phyloP scores from a whole-genome alignment of 2,888 invertebrate genomes.

The Iselma pallidipennis region DNA sequence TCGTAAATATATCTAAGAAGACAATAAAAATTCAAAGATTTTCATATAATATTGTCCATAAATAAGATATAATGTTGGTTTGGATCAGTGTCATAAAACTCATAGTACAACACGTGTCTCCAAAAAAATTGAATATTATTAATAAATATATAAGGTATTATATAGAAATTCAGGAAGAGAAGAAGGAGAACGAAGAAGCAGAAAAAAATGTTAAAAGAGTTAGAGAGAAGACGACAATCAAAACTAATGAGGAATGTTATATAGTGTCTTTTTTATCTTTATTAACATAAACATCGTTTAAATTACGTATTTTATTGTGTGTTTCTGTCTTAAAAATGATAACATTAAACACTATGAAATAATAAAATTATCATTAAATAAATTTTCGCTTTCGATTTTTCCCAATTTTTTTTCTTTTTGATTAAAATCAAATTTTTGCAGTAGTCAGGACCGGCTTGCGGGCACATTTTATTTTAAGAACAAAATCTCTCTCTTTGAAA shows the following conservation, averaged over 20 bases:
- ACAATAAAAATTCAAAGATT: slow-evolving; percentile 14
- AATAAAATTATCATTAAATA: not conserved
- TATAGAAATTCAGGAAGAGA: not conserved
- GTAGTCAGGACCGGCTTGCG: too few relatives aligned
- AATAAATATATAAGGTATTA: not conserved
- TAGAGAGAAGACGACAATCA: not conserved
- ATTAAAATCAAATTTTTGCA: too few relatives aligned
- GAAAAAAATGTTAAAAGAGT: not conserved
- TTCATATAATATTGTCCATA: slow-evolving; percentile 12
- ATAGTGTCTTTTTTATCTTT: not conserved
- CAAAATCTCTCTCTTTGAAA: too few relatives aligned
- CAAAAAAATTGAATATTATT: too few relatives aligned
- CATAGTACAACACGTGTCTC: not conserved
- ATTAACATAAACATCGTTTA: not conserved
- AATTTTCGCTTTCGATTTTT: not conserved
- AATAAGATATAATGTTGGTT: slow-evolving; percentile 13
- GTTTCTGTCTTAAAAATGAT: not conserved
- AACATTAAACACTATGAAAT: too few relatives aligned
- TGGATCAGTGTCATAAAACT: not conserved
- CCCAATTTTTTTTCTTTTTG: not conserved
- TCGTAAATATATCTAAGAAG: slow-evolving; percentile 14
- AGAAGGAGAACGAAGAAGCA: not conserved
- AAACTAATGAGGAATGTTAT: too few relatives aligned
- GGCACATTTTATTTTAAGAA: too few relatives aligned
- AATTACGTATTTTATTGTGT: not conserved